These are phyloP conservation scores for Pogonocichla stellata DNA, from an alignment of 2,113 vertebrate genomes.

Conservation along the genomic window DNA sequence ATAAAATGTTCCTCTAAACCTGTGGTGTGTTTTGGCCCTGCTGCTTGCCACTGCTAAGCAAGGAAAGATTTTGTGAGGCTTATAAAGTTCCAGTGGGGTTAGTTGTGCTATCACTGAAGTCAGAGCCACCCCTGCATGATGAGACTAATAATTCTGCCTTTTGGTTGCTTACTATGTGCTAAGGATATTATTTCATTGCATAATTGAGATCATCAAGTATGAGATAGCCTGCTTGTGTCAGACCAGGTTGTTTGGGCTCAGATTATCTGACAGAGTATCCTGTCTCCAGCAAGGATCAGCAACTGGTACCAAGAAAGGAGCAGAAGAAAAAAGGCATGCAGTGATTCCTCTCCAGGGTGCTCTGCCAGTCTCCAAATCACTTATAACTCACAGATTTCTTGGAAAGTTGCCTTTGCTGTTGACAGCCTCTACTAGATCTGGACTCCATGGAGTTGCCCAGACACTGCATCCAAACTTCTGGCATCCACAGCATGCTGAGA, in stretches of 20 bases:
- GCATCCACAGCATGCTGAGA: not conserved
- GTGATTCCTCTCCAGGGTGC: not conserved
- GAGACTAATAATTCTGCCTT: not conserved
- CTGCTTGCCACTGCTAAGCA: not conserved
- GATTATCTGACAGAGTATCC: not conserved
- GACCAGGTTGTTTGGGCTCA: not conserved
- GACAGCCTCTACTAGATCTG: not conserved
- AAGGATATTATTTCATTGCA: not conserved
- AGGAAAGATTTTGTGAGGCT: not conserved
- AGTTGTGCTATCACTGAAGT: not conserved
- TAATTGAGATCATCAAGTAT: not conserved
- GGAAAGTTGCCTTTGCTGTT: not conserved
- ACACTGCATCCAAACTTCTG: not conserved
- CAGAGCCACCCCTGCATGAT: not conserved
- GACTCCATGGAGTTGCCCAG: not conserved
- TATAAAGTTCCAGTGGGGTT: not conserved
- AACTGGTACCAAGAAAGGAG: not conserved
- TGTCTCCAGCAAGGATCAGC: not conserved
- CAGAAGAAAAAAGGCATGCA: not conserved
- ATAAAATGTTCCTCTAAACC: not conserved
- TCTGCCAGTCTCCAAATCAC: not conserved
- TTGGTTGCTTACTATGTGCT: not conserved
- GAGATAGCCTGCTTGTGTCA: not conserved
- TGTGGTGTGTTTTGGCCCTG: not conserved
- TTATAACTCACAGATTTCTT: not conserved